Evolutionary conservation across 2,888 invertebrate genomes (phyloP).

Genomic region (Oegoconia quadripuncta): DNA sequence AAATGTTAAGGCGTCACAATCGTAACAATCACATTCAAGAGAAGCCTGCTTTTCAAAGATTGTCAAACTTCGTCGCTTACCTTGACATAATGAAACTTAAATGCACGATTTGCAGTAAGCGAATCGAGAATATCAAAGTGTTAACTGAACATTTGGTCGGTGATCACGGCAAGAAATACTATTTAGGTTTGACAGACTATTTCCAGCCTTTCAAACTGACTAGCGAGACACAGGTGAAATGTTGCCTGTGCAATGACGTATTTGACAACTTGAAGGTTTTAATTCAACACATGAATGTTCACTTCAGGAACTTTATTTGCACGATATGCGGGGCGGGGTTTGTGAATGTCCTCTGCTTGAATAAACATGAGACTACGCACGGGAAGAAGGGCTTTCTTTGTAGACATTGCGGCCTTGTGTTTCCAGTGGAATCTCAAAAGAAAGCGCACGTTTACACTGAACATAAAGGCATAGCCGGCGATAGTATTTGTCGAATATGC

Average conservation of each 20-base stretch:
- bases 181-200: conserved; percentile 56
- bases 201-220: conserved; percentile 60
- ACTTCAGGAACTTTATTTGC: conserved; percentile 68
- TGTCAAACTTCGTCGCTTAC: conserved; percentile 63
- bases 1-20: conserved; percentile 50
- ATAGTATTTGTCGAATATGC: conserved; percentile 69
- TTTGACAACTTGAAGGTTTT: conserved; percentile 66
- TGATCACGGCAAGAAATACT: conserved; percentile 59
- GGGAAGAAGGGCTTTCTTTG: conserved; percentile 60
- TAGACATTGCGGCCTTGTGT: conserved; percentile 55
- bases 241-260: conserved; percentile 57
- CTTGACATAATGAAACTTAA: conserved; percentile 63
- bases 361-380: conserved; percentile 63
- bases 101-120: conserved; percentile 55
- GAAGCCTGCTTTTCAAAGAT: conserved; percentile 58
- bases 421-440: conserved; percentile 61
- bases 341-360: conserved; percentile 59
- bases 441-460: conserved; percentile 65
- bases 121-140: conserved; percentile 42
- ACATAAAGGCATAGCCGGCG: conserved; percentile 66
- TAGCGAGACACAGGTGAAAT: conserved; percentile 55
- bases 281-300: conserved; percentile 70
- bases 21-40: conserved; percentile 56
- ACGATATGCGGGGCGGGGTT: conserved; percentile 68
- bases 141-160: conserved; percentile 55